Percentiles rank a stretch among this genome's conserved stretches.
Conservation (phyloP, 2,113 vertebrate species). For the Neolamprologus tretocephalus region DNA sequence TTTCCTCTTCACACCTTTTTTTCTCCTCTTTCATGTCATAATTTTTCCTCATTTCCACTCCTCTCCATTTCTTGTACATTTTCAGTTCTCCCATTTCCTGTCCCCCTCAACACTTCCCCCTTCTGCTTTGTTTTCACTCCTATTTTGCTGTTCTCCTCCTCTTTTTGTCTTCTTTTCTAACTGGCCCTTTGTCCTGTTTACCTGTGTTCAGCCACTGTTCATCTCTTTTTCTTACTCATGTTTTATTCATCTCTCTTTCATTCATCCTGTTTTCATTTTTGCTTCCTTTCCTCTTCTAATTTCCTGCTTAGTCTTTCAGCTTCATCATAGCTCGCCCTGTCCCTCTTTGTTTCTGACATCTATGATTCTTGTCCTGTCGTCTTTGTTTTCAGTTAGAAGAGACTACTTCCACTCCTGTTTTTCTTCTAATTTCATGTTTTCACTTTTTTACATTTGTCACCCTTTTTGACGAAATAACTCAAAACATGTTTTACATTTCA, state of each 20-base stretch:
- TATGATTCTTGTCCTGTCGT: background rate
- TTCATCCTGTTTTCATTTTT: background rate
- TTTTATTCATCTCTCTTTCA: background rate
- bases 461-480: background rate
- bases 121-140: background rate
- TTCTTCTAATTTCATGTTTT: background rate
- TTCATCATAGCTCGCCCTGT: background rate
- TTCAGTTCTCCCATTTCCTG: background rate
- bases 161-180: background rate
- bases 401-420: background rate
- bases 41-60: background rate
- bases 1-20: background rate
- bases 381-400: background rate
- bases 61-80: background rate
- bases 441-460: background rate
- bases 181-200: background rate
- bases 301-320: background rate
- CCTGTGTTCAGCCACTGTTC: background rate
- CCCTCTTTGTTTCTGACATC: background rate
- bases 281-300: background rate
- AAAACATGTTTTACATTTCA: background rate
- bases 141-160: background rate
- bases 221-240: background rate
- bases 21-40: background rate
- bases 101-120: background rate